Base-by-base conservation (phyloP, 2,113 vertebrate genomes). In the Otocyon megalotis region DNA sequence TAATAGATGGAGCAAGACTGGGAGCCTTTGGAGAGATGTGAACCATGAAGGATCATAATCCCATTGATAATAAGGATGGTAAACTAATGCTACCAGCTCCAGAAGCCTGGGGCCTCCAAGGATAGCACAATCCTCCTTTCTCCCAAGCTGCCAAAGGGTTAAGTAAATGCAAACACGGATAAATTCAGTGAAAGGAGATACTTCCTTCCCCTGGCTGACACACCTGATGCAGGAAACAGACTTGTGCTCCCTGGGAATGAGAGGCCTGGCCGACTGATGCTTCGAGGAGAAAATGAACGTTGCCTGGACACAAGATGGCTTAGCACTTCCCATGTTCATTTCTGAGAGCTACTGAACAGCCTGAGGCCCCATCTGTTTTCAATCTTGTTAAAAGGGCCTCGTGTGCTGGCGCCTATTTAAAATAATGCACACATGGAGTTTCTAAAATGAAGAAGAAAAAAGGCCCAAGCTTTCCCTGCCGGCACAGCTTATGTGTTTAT, bases 351-450 rank as follows among this genome's bases (percentile, higher is more conserved):
- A 92, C 96, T 2, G 89, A 97, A 94, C 72, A 79, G 93, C 86
- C 88, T 74, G 56, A 81, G 79, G 69, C 32, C 65, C 93, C 94
- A 96, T 96, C 93, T 97, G 94, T 90, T 94, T 87, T 35, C 92
- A 97, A 80, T 89, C 48, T 92, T 79, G 90, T 90, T 93, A 89
- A 98, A 98, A 97, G 95, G n/a, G 97, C 30, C 90, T 97, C 89
- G 26, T 81, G 69, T 26, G 74, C 97, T 97, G 91, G 35, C 72
- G 97, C 97, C 89, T 97, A 79, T 92, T 96, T 97, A 92, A 97
- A 97, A 96, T 89, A 91, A 97, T 14, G 90, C 96, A 96, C 72
- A 96, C 74, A 86, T 82, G 91, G 71, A 81, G 93, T 93, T 97
- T 97, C 94, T 94, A 79, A 94, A 95, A 95, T 8, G 77, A 76